phyloP scores from a whole-genome alignment of 1,140 invertebrate species.

The Scylla paramamosain region DNA sequence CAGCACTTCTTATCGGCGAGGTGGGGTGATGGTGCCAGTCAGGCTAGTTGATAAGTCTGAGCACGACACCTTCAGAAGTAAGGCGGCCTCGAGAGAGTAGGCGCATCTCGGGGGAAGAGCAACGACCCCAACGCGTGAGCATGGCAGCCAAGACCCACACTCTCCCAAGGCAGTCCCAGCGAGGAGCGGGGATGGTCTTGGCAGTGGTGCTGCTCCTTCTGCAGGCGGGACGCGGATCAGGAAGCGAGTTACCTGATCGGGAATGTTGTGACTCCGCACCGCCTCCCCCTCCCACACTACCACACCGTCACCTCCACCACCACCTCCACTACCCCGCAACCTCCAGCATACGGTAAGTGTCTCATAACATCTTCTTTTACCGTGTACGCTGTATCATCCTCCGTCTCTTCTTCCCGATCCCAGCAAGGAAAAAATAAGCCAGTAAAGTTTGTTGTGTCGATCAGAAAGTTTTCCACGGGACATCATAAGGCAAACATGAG shows the following conservation, averaged over 20 bases:
- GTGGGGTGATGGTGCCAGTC: background rate
- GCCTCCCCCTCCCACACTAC: slow-evolving; percentile 44
- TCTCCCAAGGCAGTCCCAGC: background rate
- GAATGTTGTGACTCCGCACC: slow-evolving; percentile 58
- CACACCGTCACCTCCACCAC: slow-evolving; percentile 59
- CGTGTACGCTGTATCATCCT: background rate
- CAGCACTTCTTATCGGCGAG: background rate
- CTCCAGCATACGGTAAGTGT: slow-evolving; percentile 45
- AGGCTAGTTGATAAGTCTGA: background rate
- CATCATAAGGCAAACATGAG: background rate
- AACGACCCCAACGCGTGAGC: background rate
- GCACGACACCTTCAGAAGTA: background rate
- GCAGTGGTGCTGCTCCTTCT: background rate
- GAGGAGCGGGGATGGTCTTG: background rate
- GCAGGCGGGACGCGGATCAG: background rate
- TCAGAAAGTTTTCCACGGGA: background rate
- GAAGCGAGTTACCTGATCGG: slow-evolving; percentile 51
- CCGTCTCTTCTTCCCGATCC: background rate
- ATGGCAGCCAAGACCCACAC: background rate
- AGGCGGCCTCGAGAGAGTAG: background rate
- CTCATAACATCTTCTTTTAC: background rate
- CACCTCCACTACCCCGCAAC: slow-evolving; percentile 39
- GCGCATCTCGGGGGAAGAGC: background rate
- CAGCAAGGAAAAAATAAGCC: background rate
- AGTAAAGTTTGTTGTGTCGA: slow-evolving; percentile 1